Base-by-base conservation (phyloP, 2,113 vertebrate species). In the Pardalotus punctatus region DNA sequence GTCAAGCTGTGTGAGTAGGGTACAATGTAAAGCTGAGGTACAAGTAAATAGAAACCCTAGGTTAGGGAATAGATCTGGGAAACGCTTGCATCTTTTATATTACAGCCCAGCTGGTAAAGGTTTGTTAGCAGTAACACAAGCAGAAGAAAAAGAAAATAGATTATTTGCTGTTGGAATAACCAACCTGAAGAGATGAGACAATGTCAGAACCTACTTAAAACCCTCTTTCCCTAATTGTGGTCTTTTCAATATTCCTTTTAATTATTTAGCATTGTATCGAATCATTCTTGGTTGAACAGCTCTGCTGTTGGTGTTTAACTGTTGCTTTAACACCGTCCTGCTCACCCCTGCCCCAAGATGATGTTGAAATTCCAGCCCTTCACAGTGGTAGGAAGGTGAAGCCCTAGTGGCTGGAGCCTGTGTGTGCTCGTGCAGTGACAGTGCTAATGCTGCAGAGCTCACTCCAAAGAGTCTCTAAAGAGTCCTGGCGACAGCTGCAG, bases 281-380 rank as follows among this genome's bases (percentile, higher is more conserved):
- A n/a, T 45, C 45, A 22, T 38, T 11, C 25, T 38, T 50, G 28
- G 54, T 20, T 50, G 58, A 78, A 89, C 11, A 10, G 27, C 91
- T 78, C 38, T 78, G 77, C 10, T 23, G 22, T 66, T 72, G 66
- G 31, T 56, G 45, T 83, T 81, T 77, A 81, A 53, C 21, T 53
- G 25, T n/a, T 67, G 10, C 21, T 88, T 91, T 80, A 85, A 66
- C 36, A 35, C 8, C 11, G 48, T 36, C 36, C 50, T 29, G 24
- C 16, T 48, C 14, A 11, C 19, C 4, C 14, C 3, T 24, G 5
- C 6, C 5, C 25, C 0, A 0, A 35, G 14, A 16, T 40, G 14
- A 24, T 73, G 15, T 16, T 48, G 56, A 27, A 73, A 78, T 23
- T n/a, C 42, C 15, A 58, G 0, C 43, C 23, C 16, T 35, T 54